Conservation (phyloP, 1,140 invertebrate genomes). For the Batillaria attramentaria region DNA sequence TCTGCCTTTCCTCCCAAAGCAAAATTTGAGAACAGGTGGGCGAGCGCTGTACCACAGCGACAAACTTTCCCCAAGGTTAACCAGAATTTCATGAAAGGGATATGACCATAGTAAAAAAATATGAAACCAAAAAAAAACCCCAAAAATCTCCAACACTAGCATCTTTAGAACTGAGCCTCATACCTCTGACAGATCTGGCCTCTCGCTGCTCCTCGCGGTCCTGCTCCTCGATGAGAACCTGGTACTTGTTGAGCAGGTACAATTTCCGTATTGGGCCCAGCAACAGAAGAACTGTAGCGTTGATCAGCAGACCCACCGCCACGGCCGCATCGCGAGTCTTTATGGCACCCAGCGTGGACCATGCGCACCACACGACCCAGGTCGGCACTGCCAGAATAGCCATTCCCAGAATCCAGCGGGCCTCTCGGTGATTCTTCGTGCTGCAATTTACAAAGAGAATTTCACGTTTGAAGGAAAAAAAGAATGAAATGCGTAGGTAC, state of each 20-base stretch:
- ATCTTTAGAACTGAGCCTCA: conserved; percentile 22
- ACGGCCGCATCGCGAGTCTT: conserved; percentile 67
- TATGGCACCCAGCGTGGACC: conserved; percentile 66
- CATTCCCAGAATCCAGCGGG: conserved; percentile 73
- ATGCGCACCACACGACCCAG: conserved; percentile 73
- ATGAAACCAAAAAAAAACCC: background rate
- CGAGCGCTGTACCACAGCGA: background rate
- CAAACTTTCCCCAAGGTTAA: background rate
- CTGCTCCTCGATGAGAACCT: conserved; percentile 54
- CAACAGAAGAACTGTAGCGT: conserved; percentile 67
- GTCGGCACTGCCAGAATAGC: conserved; percentile 65
- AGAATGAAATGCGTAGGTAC: background rate
- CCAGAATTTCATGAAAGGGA: background rate
- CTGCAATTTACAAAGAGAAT: conserved; percentile 30
- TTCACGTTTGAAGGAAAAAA: background rate
- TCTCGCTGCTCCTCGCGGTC: conserved; percentile 43
- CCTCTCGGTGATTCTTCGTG: conserved; percentile 64
- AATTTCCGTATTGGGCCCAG: conserved; percentile 70
- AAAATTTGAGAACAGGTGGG: background rate
- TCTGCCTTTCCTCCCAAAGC: too few relatives aligned
- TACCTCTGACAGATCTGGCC: conserved; percentile 42
- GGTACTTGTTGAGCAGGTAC: conserved; percentile 67
- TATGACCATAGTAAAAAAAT: background rate
- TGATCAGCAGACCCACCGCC: conserved; percentile 67
- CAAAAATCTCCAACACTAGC: background rate